Percentiles rank a stretch among this genome's conserved stretches.
phyloP scores from a whole-genome alignment of 2,888 invertebrate genomes.

The Dryomyza anilis region DNA sequence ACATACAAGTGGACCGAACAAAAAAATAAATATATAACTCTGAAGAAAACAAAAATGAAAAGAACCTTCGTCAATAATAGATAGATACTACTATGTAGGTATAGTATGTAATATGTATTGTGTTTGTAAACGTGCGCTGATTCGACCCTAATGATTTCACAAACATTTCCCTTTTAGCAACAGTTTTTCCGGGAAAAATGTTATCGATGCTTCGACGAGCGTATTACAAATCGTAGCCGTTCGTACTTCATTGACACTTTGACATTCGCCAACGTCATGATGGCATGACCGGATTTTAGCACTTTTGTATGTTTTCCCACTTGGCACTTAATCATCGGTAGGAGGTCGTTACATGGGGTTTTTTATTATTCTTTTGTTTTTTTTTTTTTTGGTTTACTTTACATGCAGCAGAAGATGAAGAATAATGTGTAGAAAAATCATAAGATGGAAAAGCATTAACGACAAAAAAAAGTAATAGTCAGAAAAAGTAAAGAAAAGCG shows the following conservation, averaged over 20 bases:
- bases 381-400: too few species aligned
- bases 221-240: slow-evolving; percentile 22
- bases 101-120: slow-evolving; percentile 13
- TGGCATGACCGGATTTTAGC: slow-evolving; percentile 58
- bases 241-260: slow-evolving; percentile 56
- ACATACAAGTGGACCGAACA: background rate
- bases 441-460: too few species aligned
- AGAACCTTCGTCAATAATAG: slow-evolving; percentile 4
- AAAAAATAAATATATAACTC: background rate
- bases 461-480: too few species aligned
- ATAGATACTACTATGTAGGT: background rate
- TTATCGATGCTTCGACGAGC: too few species aligned
- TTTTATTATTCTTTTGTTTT: too few species aligned
- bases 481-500: too few species aligned
- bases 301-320: slow-evolving; percentile 52
- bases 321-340: slow-evolving; percentile 58
- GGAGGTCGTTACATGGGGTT: too few species aligned
- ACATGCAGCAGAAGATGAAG: too few species aligned
- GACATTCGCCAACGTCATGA: slow-evolving; percentile 43
- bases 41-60: background rate
- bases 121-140: slow-evolving; percentile 19
- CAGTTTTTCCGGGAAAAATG: too few species aligned
- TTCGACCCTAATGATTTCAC: slow-evolving; percentile 6
- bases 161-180: slow-evolving; percentile 4
- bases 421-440: too few species aligned